Evolutionary conservation across 2,888 invertebrate species (phyloP).

Genomic region (Epirrhoe alternata): DNA sequence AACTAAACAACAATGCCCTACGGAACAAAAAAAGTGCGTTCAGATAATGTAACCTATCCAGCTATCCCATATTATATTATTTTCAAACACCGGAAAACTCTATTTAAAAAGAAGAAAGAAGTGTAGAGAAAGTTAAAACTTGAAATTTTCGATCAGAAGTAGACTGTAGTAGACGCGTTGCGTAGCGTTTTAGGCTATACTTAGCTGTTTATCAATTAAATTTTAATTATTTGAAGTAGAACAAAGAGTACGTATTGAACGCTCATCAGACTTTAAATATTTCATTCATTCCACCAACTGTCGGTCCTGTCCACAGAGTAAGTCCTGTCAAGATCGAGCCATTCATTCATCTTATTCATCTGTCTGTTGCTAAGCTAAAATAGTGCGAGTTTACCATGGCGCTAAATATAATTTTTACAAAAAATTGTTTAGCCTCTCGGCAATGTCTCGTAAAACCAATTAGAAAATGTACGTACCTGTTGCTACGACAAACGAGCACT

Average conservation of each 20-base stretch:
- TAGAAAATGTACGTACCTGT: conserved; percentile 42
- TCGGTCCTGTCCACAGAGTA: too few species aligned
- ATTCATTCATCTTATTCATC: not conserved
- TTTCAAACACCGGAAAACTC: too few species aligned
- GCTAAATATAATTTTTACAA: conserved; percentile 30
- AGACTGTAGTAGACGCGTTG: too few species aligned
- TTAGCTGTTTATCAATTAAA: too few species aligned
- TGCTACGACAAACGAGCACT: conserved; percentile 55
- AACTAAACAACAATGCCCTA: not conserved
- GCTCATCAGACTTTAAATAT: not conserved
- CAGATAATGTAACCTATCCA: too few species aligned
- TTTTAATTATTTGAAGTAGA: too few species aligned
- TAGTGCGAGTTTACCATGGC: conserved; percentile 19
- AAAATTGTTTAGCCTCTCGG: conserved; percentile 23
- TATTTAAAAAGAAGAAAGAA: too few species aligned
- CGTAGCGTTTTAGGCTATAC: too few species aligned
- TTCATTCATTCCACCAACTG: not conserved
- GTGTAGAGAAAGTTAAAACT: too few species aligned
- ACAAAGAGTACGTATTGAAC: not conserved
- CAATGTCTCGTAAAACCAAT: conserved; percentile 41
- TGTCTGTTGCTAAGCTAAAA: not conserved
- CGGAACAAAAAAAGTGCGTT: not conserved
- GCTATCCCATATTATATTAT: too few species aligned
- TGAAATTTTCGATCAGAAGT: too few species aligned
- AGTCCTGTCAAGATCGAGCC: too few species aligned